Base-by-base conservation (phyloP, 2,113 vertebrate genomes). In the Strigops habroptila region DNA sequence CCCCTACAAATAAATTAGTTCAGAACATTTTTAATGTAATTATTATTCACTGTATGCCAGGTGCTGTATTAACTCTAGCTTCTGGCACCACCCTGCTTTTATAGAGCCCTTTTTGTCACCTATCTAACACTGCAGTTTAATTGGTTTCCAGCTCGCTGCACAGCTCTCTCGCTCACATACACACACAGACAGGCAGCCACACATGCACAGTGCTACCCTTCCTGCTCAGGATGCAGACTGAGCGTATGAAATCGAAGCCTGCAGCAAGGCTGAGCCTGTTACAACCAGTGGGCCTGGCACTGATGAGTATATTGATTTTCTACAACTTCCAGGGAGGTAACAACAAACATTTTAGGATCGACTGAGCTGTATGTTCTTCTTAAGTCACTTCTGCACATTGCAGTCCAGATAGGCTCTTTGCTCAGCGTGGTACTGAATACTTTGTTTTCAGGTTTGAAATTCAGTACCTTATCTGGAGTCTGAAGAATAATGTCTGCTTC, bases 251-350 rank as follows among this genome's bases (percentile, higher is more conserved):
- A 88, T 62, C 75, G 93, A 94, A 94, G 31, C 25, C 68, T 67
- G 41, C 60, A 90, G 90, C 91, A 91, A 90, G 78, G 59, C 75
- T 65, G 63, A 86, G 57, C 49, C 70, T 94, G 82, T 94, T 88
- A 71, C 31, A 96, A 69, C n/a, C 57, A 59, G 62, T 62, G 41
- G 77, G 60, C 57, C 67, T 67, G 33, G 24, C 33, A 24, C 64
- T 90, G 91, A 91, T 80, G 85, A 57, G 48, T 85, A 33, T 90
- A 96, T 95, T 94, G 96, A 96, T 95, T 93, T 95, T 86, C 68
- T 63, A 30, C 87, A 84, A 27, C 93, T 91, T 95, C 76, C 76
- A 91, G 91, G 93, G 87, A 93, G 76, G 79, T 39, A 90, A 88
- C 71, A 97, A 82, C 87, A 94, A 95, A 78, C 46, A 68, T 95